Evolutionary conservation across 2,888 invertebrate species (phyloP), one percentile per base, ranked within the genome.

Genomic region (Phanerotoma sp.): DNA sequence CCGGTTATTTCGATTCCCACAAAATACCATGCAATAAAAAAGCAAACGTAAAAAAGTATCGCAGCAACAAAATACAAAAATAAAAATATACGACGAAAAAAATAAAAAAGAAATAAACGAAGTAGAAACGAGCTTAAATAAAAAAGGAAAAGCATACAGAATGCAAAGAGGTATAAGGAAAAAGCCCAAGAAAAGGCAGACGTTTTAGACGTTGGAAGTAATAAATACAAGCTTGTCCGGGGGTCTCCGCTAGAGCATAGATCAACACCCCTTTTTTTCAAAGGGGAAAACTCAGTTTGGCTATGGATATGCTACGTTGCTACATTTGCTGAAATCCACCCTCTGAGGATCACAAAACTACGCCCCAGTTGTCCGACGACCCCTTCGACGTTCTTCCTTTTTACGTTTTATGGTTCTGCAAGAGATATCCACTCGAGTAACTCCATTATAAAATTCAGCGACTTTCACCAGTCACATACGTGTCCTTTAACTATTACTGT

Each of bases 391-490:
- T 37, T n/a, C 33, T 55, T 15, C 40, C 41, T 22, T 47, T 51
- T 46, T 38, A 50, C 46, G 30, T 55, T 55, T 55, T 55, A 55
- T 51, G 40, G 25, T 33, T 48, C 28, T 46, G 52, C 46, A 32
- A 45, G 52, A 56, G 40, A 56, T 53, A 56, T 56, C 44, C 52
- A 56, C 52, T 53, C 37, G 48, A 53, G 49, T 53, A 52, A 56
- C 53, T 56, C 56, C 49, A 56, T 56, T 56, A 56, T 49, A 49
- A 41, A 49, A 54, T 56, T 56, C 48, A 40, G 28, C 49, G 48
- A 53, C 49, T 45, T 49, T 48, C 45, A 13, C 40, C 28, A 18
- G 47, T 25, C 40, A 35, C 9, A 48, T 42, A 37, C 44, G 44
- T 37, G 30, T 20, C 22, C 35, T 40, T 13, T 46, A 11, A 38